Percentiles rank a stretch among this genome's conserved stretches.
These are phyloP conservation scores for Spodoptera picta DNA, from an alignment of 2,888 invertebrate species.

Conservation along the genomic window DNA sequence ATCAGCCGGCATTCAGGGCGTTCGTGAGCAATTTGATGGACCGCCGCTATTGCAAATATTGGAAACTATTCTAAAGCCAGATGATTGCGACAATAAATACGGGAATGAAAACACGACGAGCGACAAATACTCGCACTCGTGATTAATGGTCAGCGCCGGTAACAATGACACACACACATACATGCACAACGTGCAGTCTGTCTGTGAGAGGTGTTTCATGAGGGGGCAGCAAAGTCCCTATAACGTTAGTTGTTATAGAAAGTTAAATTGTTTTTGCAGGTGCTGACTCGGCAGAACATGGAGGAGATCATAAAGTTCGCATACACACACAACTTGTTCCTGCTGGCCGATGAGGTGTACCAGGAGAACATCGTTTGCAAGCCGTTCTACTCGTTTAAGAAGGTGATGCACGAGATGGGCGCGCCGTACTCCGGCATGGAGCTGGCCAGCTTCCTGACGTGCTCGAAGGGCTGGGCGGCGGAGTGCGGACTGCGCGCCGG, in stretches of 20 bases:
- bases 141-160: slow-evolving; percentile 18
- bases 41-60: slow-evolving; percentile 42
- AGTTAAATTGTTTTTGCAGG: slow-evolving; percentile 72
- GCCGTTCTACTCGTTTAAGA: slow-evolving; percentile 97
- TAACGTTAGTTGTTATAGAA: too few relatives aligned
- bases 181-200: background rate
- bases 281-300: slow-evolving; percentile 95
- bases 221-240: too few relatives aligned
- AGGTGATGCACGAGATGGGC: slow-evolving; percentile 96
- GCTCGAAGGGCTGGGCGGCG: slow-evolving; percentile 97
- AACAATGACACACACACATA: slow-evolving; percentile 9
- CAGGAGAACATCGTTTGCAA: slow-evolving; percentile 97
- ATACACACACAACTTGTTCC: slow-evolving; percentile 93
- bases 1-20: slow-evolving; percentile 45
- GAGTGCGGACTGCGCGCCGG: slow-evolving; percentile 98
- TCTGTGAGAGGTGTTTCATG: too few relatives aligned
- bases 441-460: slow-evolving; percentile 97
- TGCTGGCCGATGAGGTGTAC: slow-evolving; percentile 98
- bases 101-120: slow-evolving; percentile 29
- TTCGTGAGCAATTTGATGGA: slow-evolving; percentile 36
- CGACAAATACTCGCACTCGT: slow-evolving; percentile 33
- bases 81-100: slow-evolving; percentile 32
- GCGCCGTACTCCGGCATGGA: slow-evolving; percentile 94
- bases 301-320: slow-evolving; percentile 97
- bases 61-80: slow-evolving; percentile 44